These are phyloP conservation scores for Drosophila kurseongensis DNA, from an alignment of 1,140 invertebrate species.

Conservation along the genomic window DNA sequence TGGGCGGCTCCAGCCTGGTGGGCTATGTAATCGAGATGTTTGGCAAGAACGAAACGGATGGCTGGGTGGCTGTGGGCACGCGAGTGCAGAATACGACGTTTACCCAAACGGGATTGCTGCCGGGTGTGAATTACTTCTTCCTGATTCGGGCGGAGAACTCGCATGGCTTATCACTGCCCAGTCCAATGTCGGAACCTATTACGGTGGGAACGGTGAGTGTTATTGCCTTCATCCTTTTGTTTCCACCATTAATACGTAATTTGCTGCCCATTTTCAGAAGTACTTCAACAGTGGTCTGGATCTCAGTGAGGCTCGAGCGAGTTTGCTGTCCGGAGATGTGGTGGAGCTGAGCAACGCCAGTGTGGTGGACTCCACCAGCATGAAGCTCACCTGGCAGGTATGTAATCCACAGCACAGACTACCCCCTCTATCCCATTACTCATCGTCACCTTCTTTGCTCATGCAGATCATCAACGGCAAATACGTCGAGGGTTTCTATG, in stretches of 20 bases:
- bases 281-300: slow-evolving; percentile 86
- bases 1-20: slow-evolving; percentile 92
- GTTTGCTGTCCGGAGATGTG: slow-evolving; percentile 89
- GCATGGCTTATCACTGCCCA: slow-evolving; percentile 91
- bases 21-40: slow-evolving; percentile 92
- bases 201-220: slow-evolving; percentile 79
- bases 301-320: slow-evolving; percentile 88
- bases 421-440: neutral
- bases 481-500: slow-evolving; percentile 88
- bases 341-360: slow-evolving; percentile 93
- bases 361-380: slow-evolving; percentile 91
- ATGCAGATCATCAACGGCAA: slow-evolving; percentile 87
- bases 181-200: slow-evolving; percentile 89
- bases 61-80: slow-evolving; percentile 87
- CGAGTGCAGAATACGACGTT: slow-evolving; percentile 87
- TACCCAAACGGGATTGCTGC: slow-evolving; percentile 88
- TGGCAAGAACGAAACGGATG: slow-evolving; percentile 85
- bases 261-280: slow-evolving; percentile 31
- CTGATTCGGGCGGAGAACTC: slow-evolving; percentile 94
- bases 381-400: slow-evolving; percentile 94
- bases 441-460: slow-evolving; percentile 44
- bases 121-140: slow-evolving; percentile 93
- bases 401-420: slow-evolving; percentile 35
- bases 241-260: neutral
- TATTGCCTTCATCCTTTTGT: no score